phyloP scores from a whole-genome alignment of 2,113 vertebrate species.

The Plotosus lineatus region DNA sequence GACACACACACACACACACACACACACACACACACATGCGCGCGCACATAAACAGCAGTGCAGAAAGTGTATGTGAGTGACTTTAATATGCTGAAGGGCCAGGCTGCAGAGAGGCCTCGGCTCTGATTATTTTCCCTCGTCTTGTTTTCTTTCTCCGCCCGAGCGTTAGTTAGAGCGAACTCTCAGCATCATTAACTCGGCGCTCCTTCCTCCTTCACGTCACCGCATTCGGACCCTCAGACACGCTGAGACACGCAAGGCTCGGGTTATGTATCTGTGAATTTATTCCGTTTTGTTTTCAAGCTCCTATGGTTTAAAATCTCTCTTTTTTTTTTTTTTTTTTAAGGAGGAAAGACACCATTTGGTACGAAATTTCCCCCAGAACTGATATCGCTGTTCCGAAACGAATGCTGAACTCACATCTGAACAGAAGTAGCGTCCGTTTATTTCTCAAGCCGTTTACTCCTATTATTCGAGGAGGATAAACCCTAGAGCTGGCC shows the following conservation, averaged over 20 bases:
- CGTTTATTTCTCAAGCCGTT: too few species aligned
- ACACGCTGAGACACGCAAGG: not conserved
- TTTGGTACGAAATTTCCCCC: too few species aligned
- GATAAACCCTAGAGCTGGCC: too few species aligned
- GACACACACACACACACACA: conserved; percentile 19
- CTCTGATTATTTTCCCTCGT: conserved; percentile 36
- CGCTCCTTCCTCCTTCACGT: not conserved
- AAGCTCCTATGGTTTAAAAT: not conserved
- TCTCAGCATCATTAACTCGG: conserved; percentile 24
- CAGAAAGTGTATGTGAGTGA: conserved; percentile 47
- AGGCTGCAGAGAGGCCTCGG: conserved; percentile 31
- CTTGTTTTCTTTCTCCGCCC: conserved; percentile 31
- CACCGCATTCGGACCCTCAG: not conserved
- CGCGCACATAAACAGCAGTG: conserved; percentile 44
- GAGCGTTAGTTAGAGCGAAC: conserved; percentile 35
- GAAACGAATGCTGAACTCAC: too few species aligned
- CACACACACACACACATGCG: not conserved
- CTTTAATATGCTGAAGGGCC: conserved; percentile 56
- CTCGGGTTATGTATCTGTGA: not conserved
- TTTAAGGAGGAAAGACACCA: not conserved
- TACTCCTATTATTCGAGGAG: too few species aligned
- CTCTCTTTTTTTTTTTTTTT: too few species aligned
- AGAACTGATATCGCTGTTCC: too few species aligned
- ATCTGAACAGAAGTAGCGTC: too few species aligned
- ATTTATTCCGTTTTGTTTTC: not conserved